Evolutionary conservation across 2,888 invertebrate species (phyloP), one percentile per base, ranked within the genome.

Genomic region (Crematogaster levior): DNA sequence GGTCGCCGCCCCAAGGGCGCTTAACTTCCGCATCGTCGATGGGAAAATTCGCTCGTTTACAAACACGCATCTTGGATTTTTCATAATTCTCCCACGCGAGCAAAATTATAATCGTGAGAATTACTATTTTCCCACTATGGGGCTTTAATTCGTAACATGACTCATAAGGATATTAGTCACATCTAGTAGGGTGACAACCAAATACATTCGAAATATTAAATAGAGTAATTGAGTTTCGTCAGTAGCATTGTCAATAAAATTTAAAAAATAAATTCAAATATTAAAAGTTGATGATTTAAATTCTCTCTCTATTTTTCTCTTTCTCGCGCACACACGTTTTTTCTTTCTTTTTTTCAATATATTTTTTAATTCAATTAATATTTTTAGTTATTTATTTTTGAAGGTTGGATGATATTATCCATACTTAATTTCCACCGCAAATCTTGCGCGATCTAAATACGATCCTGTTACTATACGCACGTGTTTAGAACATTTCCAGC

Each of bases 1-100:
- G 93, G 93, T 93, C 91, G 93, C 89, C 86, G 89, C 85, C 90
- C 86, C 83, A 81, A 88, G 85, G 85, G 85, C 85, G 88, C 74
- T 82, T 82, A 81, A 86, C 85, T 27, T 82, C 74, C 81, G 68
- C 84, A 84, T 88, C 80, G 84, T 87, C 81, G 86, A 87, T 88
- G 88, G 83, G 87, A 92, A 89, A 89, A 88, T 87, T 90, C 75
- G 68, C 82, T 82, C 60, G 63, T 18, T 60, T 70, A 63, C 58
- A 18, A 61, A 84, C 40, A 65, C 51, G 82, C 37, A 58, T 61
- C 21, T 27, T 53, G 46, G 12, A 72, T 68, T 80, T 75, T 84
- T 63, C 34, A 21, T 27, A 46, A 65, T 77, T 81, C 75, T 40
- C 60, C 40, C 60, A 56, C 37, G 37, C 34, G n/a, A 15, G 27